A percentile compares a stretch with the other conserved stretches of the same genome.
Evolutionary conservation across 2,797 vertebrate species (phyloP).

Genomic region (Spea hammondii): DNA sequence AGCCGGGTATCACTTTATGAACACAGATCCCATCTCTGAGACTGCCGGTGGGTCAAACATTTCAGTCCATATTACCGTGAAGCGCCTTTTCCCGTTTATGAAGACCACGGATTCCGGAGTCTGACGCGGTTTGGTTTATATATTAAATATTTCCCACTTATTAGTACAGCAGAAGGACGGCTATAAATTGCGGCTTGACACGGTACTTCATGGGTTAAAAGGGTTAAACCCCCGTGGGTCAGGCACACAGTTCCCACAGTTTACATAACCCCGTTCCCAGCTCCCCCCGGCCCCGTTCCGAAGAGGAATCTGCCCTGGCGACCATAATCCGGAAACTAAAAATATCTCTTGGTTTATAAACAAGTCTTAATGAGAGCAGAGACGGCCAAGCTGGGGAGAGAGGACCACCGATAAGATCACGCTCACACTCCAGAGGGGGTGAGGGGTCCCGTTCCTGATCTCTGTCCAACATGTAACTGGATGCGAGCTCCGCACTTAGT

Average conservation of each 20-base stretch:
- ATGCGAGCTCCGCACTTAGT: background rate
- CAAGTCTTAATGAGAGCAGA: slow-evolving; percentile 72
- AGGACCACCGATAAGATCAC: slow-evolving; percentile 47
- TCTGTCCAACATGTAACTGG: slow-evolving; percentile 1
- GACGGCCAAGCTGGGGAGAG: slow-evolving; percentile 30
- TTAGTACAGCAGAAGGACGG: slow-evolving; percentile 21
- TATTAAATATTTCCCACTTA: background rate
- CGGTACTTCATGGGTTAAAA: slow-evolving; percentile 34
- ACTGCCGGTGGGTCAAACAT: no score
- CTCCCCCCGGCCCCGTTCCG: slow-evolving; percentile 53
- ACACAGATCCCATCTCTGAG: no score
- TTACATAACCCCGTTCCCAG: slow-evolving; percentile 66
- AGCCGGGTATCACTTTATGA: no score
- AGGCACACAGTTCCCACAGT: slow-evolving; percentile 57
- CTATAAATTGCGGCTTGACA: slow-evolving; percentile 22
- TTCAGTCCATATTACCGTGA: no score
- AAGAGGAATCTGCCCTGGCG: slow-evolving; percentile 71
- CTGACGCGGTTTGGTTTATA: no score
- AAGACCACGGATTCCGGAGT: no score
- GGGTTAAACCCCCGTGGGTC: slow-evolving; percentile 48
- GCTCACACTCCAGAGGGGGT: slow-evolving; percentile 21
- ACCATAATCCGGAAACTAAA: slow-evolving; percentile 71
- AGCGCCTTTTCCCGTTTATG: no score
- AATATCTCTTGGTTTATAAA: slow-evolving; percentile 78
- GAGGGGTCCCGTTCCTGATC: slow-evolving; percentile 14